Percentiles rank a stretch among this genome's conserved stretches.
Conservation (phyloP, 1,140 invertebrate species). For the Calephelis nemesis region DNA sequence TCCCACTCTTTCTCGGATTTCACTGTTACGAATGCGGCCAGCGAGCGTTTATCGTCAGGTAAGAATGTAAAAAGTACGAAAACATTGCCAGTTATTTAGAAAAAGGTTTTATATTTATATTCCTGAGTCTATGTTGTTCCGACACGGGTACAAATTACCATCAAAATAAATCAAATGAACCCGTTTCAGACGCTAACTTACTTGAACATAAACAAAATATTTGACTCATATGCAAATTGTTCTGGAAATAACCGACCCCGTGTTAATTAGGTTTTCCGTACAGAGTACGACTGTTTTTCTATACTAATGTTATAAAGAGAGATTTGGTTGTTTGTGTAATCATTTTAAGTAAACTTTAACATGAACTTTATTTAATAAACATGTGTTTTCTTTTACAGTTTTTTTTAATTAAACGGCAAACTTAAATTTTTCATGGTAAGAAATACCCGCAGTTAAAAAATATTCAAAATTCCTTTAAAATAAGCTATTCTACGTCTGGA, state of each 20-base stretch:
- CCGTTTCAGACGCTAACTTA: neutral
- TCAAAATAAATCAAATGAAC: slow-evolving; percentile 13
- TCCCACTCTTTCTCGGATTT: no score
- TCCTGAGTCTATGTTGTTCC: neutral
- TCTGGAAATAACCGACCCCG: neutral
- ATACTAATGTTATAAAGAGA: neutral
- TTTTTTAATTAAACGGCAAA: no score
- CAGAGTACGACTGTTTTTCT: neutral
- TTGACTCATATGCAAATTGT: slow-evolving; percentile 9
- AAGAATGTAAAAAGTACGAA: neutral
- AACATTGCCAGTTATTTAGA: neutral
- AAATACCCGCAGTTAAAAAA: no score
- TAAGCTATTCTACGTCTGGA: no score
- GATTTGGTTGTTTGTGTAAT: no score
- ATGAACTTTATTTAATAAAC: no score
- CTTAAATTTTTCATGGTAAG: no score
- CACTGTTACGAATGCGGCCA: no score
- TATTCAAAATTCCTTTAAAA: no score
- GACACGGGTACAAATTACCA: slow-evolving; percentile 2
- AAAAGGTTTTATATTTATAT: neutral
- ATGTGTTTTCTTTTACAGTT: no score
- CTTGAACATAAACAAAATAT: neutral
- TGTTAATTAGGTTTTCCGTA: slow-evolving; percentile 5
- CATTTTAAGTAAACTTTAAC: no score
- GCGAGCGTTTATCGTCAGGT: no score